phyloP scores from a whole-genome alignment of 2,888 invertebrate species.

The Baronia brevicornis region DNA sequence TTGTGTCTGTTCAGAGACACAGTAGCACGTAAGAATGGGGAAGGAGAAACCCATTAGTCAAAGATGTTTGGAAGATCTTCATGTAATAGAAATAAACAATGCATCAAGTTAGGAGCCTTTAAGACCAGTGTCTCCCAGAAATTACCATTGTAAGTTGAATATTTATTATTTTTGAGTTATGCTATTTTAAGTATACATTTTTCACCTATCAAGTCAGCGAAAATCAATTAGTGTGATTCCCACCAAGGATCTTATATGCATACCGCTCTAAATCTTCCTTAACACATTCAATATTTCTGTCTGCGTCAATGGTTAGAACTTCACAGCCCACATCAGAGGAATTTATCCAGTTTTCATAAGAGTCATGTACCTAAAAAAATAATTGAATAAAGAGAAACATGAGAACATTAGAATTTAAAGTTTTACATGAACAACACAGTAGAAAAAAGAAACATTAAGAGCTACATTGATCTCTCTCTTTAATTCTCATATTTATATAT shows the following conservation, averaged over 20 bases:
- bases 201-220: too few species aligned
- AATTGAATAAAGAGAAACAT: constrained; percentile 3
- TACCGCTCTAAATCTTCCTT: constrained; percentile 57
- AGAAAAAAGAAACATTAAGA: too few species aligned
- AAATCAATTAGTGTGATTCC: constrained; percentile 59
- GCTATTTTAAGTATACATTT: too few species aligned
- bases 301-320: constrained; percentile 63
- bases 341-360: constrained; percentile 62
- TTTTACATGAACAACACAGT: too few species aligned
- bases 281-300: constrained; percentile 43
- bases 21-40: too few species aligned
- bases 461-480: background rate
- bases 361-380: constrained; percentile 53
- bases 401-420: background rate
- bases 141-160: background rate
- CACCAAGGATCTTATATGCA: constrained; percentile 60
- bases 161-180: background rate
- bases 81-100: background rate
- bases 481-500: background rate
- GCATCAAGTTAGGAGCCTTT: background rate
- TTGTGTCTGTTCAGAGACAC: too few species aligned
- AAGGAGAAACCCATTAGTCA: too few species aligned
- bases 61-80: too few species aligned
- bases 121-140: background rate
- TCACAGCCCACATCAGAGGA: constrained; percentile 56